Percentiles rank a stretch among this genome's conserved stretches.
phyloP scores from a whole-genome alignment of 2,888 invertebrate species.

The Idaea dimidiata region DNA sequence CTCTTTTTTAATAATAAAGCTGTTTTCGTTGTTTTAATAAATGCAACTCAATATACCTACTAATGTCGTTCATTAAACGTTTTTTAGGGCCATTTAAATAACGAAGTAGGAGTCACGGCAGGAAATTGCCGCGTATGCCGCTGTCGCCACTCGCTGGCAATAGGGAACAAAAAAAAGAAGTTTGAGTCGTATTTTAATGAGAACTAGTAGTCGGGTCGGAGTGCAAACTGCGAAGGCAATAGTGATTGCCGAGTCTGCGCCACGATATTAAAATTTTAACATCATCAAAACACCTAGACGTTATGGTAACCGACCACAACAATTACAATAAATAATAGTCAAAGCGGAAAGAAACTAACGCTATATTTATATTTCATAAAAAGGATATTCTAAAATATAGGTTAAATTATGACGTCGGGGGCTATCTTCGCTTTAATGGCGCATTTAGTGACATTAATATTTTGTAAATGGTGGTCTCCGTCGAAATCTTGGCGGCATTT shows the following conservation, averaged over 20 bases:
- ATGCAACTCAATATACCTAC: background rate
- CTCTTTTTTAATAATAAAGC: background rate
- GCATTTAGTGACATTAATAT: slow-evolving; percentile 62
- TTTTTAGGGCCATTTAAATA: background rate
- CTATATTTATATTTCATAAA: slow-evolving; percentile 38
- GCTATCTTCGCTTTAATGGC: slow-evolving; percentile 60
- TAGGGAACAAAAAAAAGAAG: slow-evolving; percentile 19
- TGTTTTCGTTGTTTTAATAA: background rate
- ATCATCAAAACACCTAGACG: slow-evolving; percentile 28
- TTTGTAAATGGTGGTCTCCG: slow-evolving; percentile 54
- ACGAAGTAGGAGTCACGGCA: slow-evolving; percentile 9
- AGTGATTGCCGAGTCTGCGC: slow-evolving; percentile 6
- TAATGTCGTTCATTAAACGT: background rate
- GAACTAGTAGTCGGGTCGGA: slow-evolving; percentile 14
- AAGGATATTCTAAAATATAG: slow-evolving; percentile 49
- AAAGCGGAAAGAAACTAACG: slow-evolving; percentile 31
- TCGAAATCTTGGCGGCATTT: slow-evolving; percentile 65
- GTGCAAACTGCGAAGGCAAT: background rate
- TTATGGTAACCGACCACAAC: slow-evolving; percentile 28
- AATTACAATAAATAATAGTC: slow-evolving; percentile 33
- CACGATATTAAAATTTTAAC: slow-evolving; percentile 7
- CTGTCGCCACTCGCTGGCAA: slow-evolving; percentile 14
- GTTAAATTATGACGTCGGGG: slow-evolving; percentile 50
- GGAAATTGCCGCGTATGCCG: slow-evolving; percentile 21
- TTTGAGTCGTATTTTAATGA: slow-evolving; percentile 23